Evolutionary conservation across 1,140 invertebrate species (phyloP), one percentile per base, ranked within the genome.

Genomic region (Potamilus streckersoni): DNA sequence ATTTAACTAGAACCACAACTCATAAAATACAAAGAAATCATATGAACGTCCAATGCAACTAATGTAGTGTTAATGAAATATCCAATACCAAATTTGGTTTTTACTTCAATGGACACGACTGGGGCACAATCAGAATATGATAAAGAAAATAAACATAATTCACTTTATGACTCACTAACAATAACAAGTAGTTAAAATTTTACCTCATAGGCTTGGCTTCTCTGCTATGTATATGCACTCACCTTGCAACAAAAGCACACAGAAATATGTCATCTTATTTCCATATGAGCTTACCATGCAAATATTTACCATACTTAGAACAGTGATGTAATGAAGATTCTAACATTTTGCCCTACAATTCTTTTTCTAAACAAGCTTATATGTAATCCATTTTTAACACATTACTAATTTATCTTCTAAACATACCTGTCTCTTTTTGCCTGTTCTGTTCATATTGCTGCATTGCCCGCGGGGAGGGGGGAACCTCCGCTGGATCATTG

Each of bases 401-500:
- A 31, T 17, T 67, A 56, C 23, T 13, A 0, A 19, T 31, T 14
- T 16, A 49, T 56, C 17, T 68, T 20, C 57, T 17, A 58, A 31
- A 23, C 71, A 80, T 81, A 84, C 84, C 84, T 78, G 85, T 85
- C 63, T 86, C 84, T 76, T 82, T 83, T 59, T 80, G 69, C 55
- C 86, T 71, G 60, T 85, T 85, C 73, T 87, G 82, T 70, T 87
- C 86, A 79, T 86, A 87, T 55, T 85, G 85, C 15, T 84, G 71
- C 80, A 85, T 85, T 14, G 84, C 82, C 64, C 79, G 71, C 8
- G 81, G 81, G 61, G 79, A 80, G n/a, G 78, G 77, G 38, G 81
- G 78, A 15, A 78, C 78, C 65, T 83, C 81, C 63, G 78, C 74
- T 17, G 80, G 80, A 68, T 81, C 80, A 38, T 74, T 74, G 61